Evolutionary conservation across 2,113 vertebrate species (phyloP).

Genomic region (Amblyornis subalaris): DNA sequence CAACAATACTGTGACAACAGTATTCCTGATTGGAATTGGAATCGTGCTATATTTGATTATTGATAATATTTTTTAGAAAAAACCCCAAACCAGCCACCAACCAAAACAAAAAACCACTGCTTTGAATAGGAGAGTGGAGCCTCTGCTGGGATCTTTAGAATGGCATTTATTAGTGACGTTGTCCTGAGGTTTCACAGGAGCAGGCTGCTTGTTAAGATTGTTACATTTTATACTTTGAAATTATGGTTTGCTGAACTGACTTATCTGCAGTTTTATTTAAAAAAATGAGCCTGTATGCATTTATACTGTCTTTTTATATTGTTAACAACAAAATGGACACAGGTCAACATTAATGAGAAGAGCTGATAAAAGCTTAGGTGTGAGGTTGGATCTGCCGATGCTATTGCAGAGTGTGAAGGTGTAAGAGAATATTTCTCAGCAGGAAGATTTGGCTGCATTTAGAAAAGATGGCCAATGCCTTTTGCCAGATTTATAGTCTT

Average conservation of each 20-base stretch:
- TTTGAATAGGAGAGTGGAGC: not conserved
- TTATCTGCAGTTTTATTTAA: not conserved
- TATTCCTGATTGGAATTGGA: not conserved
- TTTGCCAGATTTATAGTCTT: not conserved
- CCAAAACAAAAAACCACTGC: fast-evolving
- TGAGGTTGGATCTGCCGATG: not conserved
- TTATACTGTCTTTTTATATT: not conserved
- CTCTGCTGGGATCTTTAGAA: not conserved
- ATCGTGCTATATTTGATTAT: not conserved
- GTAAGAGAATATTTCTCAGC: not conserved
- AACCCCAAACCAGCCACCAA: fast-evolving
- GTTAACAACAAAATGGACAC: not conserved
- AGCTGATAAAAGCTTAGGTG: not conserved
- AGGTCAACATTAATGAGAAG: not conserved
- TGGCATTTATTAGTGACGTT: not conserved
- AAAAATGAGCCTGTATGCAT: not conserved
- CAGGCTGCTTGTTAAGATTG: not conserved
- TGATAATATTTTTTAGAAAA: not conserved
- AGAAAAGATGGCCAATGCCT: not conserved
- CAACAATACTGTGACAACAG: not conserved
- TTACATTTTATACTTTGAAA: not conserved
- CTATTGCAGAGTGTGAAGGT: not conserved
- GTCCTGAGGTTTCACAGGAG: not conserved
- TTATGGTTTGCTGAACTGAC: not conserved
- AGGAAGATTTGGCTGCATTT: not conserved